Evolutionary conservation across 2,888 invertebrate species (phyloP).

Genomic region (Steinernema carpocapsae): DNA sequence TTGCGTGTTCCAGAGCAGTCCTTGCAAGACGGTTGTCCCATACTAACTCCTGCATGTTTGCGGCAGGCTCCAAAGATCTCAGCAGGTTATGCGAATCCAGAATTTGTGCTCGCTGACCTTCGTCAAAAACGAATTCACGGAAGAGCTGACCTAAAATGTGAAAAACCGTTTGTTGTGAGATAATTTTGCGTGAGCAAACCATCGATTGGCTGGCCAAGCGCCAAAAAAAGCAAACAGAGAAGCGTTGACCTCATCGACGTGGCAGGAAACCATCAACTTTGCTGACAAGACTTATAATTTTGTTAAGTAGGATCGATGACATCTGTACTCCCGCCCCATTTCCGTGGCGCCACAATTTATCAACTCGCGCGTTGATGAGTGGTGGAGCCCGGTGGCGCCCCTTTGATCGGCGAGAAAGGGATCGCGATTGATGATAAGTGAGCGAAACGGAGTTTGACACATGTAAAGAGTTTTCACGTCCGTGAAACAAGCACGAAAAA

Average conservation of each 20-base stretch:
- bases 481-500: too few relatives aligned
- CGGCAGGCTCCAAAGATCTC: conserved; percentile 34
- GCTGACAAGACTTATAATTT: conserved; percentile 20
- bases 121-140: background rate
- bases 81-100: conserved; percentile 41
- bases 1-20: conserved; percentile 32
- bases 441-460: conserved; percentile 3
- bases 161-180: background rate
- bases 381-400: background rate
- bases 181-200: background rate
- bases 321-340: conserved; percentile 31
- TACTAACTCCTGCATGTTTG: conserved; percentile 45
- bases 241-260: background rate
- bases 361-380: background rate
- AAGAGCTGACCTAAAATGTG: background rate
- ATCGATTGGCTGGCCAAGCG: background rate
- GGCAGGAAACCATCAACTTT: conserved; percentile 12
- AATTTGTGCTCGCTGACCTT: conserved; percentile 11
- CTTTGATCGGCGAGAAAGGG: background rate
- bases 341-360: conserved; percentile 24
- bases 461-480: background rate
- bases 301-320: conserved; percentile 1
- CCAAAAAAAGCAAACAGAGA: background rate
- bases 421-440: conserved; percentile 19
- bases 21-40: conserved; percentile 42